Evolutionary conservation across 2,113 vertebrate genomes (phyloP).

Genomic region (Philantomba maxwellii): DNA sequence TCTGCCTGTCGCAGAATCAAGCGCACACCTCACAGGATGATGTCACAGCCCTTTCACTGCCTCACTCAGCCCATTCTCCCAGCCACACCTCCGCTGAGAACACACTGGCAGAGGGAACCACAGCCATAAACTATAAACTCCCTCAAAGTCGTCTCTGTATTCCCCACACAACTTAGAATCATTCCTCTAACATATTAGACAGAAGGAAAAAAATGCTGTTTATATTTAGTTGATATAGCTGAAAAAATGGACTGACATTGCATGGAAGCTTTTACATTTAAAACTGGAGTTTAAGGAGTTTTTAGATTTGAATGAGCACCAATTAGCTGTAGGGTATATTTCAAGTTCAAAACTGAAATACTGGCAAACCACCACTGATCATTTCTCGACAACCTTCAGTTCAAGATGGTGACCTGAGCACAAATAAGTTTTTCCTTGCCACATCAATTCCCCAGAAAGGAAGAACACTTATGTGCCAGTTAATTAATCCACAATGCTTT

Average conservation of each 20-base stretch:
- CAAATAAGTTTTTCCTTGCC: not conserved
- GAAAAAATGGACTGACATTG: not conserved
- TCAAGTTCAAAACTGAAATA: not conserved
- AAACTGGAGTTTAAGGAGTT: not conserved
- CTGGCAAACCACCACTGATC: not conserved
- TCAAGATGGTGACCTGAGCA: not conserved
- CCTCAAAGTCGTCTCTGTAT: not conserved
- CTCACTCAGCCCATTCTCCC: not conserved
- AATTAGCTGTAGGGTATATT: not conserved
- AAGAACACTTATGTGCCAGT: not conserved
- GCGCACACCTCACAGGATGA: not conserved
- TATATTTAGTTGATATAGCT: not conserved
- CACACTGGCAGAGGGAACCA: not conserved
- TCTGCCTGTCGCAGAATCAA: not conserved
- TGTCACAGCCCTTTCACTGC: accelerated
- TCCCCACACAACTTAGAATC: not conserved
- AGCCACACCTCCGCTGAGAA: not conserved
- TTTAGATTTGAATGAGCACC: not conserved
- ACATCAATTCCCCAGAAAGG: not conserved
- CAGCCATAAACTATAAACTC: not conserved
- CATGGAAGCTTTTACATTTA: not conserved
- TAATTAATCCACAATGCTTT: not conserved
- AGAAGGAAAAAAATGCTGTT: not conserved
- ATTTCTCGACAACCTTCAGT: not conserved
- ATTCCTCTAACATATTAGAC: not conserved